These are phyloP conservation scores for Drosophila lowei DNA, from an alignment of 1,140 invertebrate species.

Conservation along the genomic window DNA sequence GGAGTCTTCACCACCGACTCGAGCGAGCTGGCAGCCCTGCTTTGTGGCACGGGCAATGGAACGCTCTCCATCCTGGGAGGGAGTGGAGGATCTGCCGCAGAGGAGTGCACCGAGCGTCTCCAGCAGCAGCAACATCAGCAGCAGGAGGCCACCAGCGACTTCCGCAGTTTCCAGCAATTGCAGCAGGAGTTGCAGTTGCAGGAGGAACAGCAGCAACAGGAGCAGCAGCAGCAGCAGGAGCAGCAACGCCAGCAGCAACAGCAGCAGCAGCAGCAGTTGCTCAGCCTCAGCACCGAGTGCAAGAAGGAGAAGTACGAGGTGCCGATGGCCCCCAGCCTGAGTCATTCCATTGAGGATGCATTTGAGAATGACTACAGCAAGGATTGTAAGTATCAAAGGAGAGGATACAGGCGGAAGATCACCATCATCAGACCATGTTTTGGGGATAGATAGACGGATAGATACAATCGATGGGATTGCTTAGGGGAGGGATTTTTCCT, in stretches of 20 bases:
- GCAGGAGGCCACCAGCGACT: slow-evolving; percentile 40
- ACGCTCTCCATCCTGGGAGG: slow-evolving; percentile 64
- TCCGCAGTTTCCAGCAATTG: slow-evolving; percentile 60
- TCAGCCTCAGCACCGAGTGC: slow-evolving; percentile 73
- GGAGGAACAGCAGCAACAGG: slow-evolving; percentile 49
- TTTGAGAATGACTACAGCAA: slow-evolving; percentile 81
- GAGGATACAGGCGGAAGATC: no score
- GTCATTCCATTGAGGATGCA: slow-evolving; percentile 77
- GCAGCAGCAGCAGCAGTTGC: slow-evolving; percentile 65
- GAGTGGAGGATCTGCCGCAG: slow-evolving; percentile 34
- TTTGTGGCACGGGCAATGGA: slow-evolving; percentile 72
- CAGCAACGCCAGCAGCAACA: slow-evolving; percentile 43
- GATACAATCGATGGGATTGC: slow-evolving; percentile 8
- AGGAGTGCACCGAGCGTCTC: slow-evolving; percentile 49
- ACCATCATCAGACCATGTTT: neutral
- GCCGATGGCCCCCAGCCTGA: slow-evolving; percentile 58
- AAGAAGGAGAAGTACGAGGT: slow-evolving; percentile 78
- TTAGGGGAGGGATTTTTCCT: slow-evolving; percentile 3
- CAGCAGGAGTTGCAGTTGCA: slow-evolving; percentile 59
- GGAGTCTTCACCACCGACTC: slow-evolving; percentile 62
- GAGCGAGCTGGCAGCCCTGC: slow-evolving; percentile 73
- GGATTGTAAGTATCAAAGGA: slow-evolving; percentile 74
- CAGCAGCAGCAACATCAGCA: slow-evolving; percentile 32
- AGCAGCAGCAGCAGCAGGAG: slow-evolving; percentile 42
- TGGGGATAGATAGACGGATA: neutral